Evolutionary conservation across 1,140 invertebrate genomes (phyloP).

Genomic region (Euborellia annulipes): DNA sequence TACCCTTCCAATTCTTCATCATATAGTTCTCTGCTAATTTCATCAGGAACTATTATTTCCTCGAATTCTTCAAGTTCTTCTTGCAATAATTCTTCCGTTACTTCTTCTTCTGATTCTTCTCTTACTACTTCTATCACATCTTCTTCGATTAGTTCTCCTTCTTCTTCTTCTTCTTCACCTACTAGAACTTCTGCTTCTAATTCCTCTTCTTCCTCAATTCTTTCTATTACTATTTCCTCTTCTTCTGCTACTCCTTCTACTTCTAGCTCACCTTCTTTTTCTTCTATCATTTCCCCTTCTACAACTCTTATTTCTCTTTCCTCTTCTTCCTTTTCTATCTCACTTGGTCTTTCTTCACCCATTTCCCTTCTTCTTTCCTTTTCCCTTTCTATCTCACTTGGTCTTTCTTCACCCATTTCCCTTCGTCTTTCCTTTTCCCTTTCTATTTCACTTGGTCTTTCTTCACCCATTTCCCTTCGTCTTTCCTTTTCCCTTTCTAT

Average conservation of each 20-base stretch:
- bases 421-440: constrained; percentile 17
- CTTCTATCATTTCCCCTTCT: constrained; percentile 21
- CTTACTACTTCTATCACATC: too few species aligned
- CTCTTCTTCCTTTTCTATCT: constrained; percentile 19
- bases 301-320: constrained; percentile 19
- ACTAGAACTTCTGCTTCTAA: constrained; percentile 11
- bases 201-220: constrained; percentile 18
- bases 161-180: too few species aligned
- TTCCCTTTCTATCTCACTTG: constrained; percentile 17
- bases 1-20: too few species aligned
- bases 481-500: too few species aligned
- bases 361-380: constrained; percentile 16
- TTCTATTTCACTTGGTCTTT: constrained; percentile 23
- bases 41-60: too few species aligned
- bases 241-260: constrained; percentile 21
- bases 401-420: constrained; percentile 14
- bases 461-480: too few species aligned
- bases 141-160: too few species aligned
- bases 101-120: too few species aligned
- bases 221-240: constrained; percentile 21
- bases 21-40: too few species aligned
- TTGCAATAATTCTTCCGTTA: too few species aligned
- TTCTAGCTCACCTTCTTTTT: constrained; percentile 19
- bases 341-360: constrained; percentile 24
- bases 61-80: too few species aligned